Base-by-base conservation (phyloP, 2,888 invertebrate species). In the Gymnocheta viridis region DNA sequence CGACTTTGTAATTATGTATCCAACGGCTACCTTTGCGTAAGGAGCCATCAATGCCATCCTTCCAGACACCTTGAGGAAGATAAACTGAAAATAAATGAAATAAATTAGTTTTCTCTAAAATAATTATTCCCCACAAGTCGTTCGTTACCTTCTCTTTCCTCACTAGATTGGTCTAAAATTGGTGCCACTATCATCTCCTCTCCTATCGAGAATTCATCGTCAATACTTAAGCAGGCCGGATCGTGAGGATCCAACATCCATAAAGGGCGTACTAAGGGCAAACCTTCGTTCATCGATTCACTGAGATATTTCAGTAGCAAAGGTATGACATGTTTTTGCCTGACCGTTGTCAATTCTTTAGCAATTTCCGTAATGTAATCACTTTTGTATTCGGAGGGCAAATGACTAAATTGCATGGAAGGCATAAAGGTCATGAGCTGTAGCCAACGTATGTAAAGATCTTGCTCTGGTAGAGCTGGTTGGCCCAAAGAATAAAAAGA, bases 131-230 rank as follows among this genome's bases (percentile, higher is more conserved):
- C 9, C 38, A 4, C 35, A 41, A 41, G n/a, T 4, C 14, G 2
- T 10, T 10, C 58, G 80, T 86, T 82, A 94, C 94, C 94, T 93
- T 96, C 98, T 85, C 96, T 93, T 86, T 95, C 94, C 32, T 94
- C 94, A 49, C 94, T 93, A 0, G 95, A 95, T 0, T 94, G 93
- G 69, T 95, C 93, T 38, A 98, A 91, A 64, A 98, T 94, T 0
- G 98, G 98, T 0, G 98, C 98, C 0, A 98, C 98, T 38, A 98
- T 96, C 0, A 98, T 93, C 90, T 97, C 96, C 86, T 96, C 96
- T 0, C 98, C 98, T 0, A 98, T 94, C 0, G 96, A 95, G 91
- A 98, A 98, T 91, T 98, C 96, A 89, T 98, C 97, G 24, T 94
- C 94, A 0, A 96, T 95, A 0, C 94, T 93, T 85, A 96, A 94